Evolutionary conservation across 2,797 vertebrate genomes (phyloP), one percentile per base, ranked within the genome.

Genomic region (Crenichthys baileyi): DNA sequence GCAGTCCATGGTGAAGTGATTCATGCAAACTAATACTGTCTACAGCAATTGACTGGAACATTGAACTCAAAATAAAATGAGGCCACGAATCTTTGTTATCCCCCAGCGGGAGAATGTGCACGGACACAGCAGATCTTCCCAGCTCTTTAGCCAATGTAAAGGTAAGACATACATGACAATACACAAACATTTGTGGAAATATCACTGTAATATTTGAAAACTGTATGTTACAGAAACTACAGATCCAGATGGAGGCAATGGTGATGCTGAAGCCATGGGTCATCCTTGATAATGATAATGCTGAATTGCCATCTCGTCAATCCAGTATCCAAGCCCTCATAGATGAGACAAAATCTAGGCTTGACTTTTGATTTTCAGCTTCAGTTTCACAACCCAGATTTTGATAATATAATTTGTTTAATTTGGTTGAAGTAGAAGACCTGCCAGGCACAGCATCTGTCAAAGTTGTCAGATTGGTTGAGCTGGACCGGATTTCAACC

Each of bases 311-410:
- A 18, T 63, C 26, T 50, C 12, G 44, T 1, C 74, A 60, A 36
- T 13, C 15, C 4, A 41, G 29, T 18, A 26, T 53, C 39, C 18
- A 76, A 15, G 31, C 29, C 29, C 61, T 67, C 60, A 76, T 53
- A 51, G 20, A 11, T n/a, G 74, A 76, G 13, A 7, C 55, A 0
- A 68, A 53, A 41, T 24, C 15, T 22, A 67, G 50, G 48, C 12
- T 67, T 65, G 46, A 26, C 18, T 20, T 75, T 22, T 63, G 55
- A 61, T 16, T 46, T 72, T 53, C 18, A 3, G 9, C 46, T 75
- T 53, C 16, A 80, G 31, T 80, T 75, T 71, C 15, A 80, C 22
- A 56, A 72, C 36, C 67, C 73, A 16, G 46, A 63, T 0, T 76
- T 76, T 46, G 56, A 72, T n/a, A 72, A 76, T 36, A 55, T 65